phyloP scores from a whole-genome alignment of 2,888 invertebrate genomes.

The Thymelicus sylvestris region DNA sequence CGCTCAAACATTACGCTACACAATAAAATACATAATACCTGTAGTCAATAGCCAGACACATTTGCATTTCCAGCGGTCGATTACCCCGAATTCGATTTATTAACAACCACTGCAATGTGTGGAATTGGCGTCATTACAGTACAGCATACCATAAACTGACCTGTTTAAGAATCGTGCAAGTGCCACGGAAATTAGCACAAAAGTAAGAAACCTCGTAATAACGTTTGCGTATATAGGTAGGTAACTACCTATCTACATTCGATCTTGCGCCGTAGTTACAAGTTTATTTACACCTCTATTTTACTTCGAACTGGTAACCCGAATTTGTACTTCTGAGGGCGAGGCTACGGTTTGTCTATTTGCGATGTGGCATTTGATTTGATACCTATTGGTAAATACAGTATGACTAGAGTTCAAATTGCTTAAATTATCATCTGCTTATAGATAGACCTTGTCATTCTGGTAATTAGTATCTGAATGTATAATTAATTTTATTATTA shows the following conservation, averaged over 20 bases:
- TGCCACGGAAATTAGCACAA: constrained; percentile 16
- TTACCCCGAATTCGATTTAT: constrained; percentile 16
- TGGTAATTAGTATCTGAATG: too few species aligned
- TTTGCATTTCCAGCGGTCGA: constrained; percentile 4
- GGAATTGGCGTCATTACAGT: constrained; percentile 18
- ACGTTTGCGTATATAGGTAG: not conserved
- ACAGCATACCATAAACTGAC: constrained; percentile 21
- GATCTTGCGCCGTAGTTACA: constrained; percentile 2
- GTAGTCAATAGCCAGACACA: not conserved
- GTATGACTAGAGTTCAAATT: too few species aligned
- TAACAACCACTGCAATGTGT: constrained; percentile 13
- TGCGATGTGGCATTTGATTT: not conserved
- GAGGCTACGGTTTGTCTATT: not conserved
- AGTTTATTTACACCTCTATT: constrained; percentile 7
- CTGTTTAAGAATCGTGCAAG: constrained; percentile 16
- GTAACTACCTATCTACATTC: not conserved
- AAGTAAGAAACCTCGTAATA: constrained; percentile 19
- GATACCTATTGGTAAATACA: not conserved
- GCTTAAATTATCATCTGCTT: too few species aligned
- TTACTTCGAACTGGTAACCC: constrained; percentile 1
- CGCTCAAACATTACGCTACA: not conserved
- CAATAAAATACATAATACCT: not conserved
- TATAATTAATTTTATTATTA: too few species aligned
- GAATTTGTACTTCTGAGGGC: not conserved
- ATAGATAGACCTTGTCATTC: too few species aligned